phyloP scores from a whole-genome alignment of 2,888 invertebrate genomes.

The Magallana nippona region DNA sequence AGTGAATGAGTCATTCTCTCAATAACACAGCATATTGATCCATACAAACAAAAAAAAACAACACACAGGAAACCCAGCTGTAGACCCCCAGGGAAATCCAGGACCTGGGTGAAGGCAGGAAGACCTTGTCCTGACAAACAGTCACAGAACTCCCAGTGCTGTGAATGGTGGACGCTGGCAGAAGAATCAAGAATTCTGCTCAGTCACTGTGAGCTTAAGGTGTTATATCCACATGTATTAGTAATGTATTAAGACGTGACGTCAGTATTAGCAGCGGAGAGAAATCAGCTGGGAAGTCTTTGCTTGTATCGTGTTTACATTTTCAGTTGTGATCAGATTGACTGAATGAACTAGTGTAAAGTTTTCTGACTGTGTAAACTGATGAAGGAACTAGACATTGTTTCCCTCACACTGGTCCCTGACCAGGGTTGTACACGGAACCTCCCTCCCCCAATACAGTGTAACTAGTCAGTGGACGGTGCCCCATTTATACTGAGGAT shows the following conservation, averaged over 20 bases:
- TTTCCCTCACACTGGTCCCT: background rate
- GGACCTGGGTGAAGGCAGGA: background rate
- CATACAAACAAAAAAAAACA: slow-evolving; percentile 10
- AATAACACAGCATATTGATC: slow-evolving; percentile 30
- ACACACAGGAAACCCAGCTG: background rate
- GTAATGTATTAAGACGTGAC: slow-evolving; percentile 27
- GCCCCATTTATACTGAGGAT: too few relatives aligned
- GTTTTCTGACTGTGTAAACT: background rate
- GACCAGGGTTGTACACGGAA: background rate
- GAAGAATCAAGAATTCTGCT: slow-evolving; percentile 4
- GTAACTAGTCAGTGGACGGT: too few relatives aligned
- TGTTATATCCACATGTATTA: slow-evolving; percentile 8
- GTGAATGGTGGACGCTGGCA: background rate
- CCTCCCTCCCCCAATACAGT: too few relatives aligned
- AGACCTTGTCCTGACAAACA: background rate
- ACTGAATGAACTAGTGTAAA: too few relatives aligned
- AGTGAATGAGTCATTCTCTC: slow-evolving; percentile 28
- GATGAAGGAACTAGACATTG: background rate
- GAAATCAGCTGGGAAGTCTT: slow-evolving; percentile 9
- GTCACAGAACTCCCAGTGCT: background rate
- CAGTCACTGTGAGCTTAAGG: slow-evolving; percentile 19
- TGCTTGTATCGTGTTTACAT: background rate
- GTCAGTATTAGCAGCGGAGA: slow-evolving; percentile 11
- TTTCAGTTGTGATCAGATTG: background rate
- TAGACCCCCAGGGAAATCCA: background rate